A percentile compares a stretch with the other conserved stretches of the same genome.
Conservation (phyloP, 2,797 vertebrate species). For the Rhinichthys osculus region DNA sequence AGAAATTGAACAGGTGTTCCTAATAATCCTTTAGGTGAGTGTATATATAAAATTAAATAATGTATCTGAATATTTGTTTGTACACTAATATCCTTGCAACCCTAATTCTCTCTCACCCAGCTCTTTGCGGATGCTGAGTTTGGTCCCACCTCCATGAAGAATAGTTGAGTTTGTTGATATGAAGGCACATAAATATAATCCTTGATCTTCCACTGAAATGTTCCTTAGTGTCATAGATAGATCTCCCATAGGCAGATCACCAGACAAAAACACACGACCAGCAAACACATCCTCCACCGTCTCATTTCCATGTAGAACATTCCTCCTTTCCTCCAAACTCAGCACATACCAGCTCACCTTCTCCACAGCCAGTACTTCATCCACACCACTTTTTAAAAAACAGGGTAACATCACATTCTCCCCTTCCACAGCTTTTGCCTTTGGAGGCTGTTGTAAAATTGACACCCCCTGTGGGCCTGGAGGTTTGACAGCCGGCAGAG, state of each 20-base stretch:
- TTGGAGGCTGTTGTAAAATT: slow-evolving; percentile 65
- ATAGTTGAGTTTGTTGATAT: slow-evolving; percentile 42
- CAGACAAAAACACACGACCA: slow-evolving; percentile 65
- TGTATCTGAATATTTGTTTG: background rate
- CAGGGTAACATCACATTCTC: slow-evolving; percentile 71
- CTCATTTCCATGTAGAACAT: slow-evolving; percentile 46
- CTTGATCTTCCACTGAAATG: slow-evolving; percentile 67
- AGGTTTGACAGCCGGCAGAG: background rate
- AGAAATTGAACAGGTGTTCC: too few relatives aligned
- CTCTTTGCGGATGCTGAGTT: slow-evolving; percentile 71
- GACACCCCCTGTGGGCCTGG: background rate
- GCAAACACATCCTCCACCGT: slow-evolving; percentile 60
- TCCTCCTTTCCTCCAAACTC: background rate
- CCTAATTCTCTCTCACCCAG: slow-evolving; percentile 61
- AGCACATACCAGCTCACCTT: slow-evolving; percentile 4
- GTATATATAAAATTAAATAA: background rate
- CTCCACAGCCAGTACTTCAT: background rate
- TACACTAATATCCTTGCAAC: background rate
- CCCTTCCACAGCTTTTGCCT: slow-evolving; percentile 73
- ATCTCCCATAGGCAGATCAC: slow-evolving; percentile 65
- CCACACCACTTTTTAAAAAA: slow-evolving; percentile 56
- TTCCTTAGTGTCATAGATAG: slow-evolving; percentile 70
- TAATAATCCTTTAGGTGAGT: too few relatives aligned
- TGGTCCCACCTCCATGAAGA: slow-evolving; percentile 70
- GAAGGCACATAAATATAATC: slow-evolving; percentile 70